Evolutionary conservation across 2,113 vertebrate genomes (phyloP).

Genomic region (Leptobrachium leishanense): DNA sequence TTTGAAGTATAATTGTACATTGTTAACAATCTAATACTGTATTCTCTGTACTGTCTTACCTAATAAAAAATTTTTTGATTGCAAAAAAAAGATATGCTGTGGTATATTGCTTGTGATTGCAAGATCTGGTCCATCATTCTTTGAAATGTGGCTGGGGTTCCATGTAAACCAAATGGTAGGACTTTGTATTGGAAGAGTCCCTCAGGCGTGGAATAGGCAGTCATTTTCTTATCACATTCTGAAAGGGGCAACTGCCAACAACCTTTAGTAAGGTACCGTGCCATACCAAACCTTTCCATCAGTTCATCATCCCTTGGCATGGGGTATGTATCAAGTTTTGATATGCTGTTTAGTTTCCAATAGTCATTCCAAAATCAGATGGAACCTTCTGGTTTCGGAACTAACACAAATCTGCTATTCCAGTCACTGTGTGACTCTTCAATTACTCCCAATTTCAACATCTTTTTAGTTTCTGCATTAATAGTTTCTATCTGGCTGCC

Average conservation of each 20-base stretch:
- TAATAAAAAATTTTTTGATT: too few species aligned
- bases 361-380: slow-evolving; percentile 49
- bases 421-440: slow-evolving; percentile 45
- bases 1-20: too few species aligned
- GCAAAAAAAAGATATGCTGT: too few species aligned
- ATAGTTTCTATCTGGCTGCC: background rate
- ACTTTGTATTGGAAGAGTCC: background rate
- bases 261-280: background rate
- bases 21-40: too few species aligned
- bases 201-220: background rate
- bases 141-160: background rate
- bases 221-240: background rate
- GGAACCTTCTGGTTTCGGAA: slow-evolving; percentile 40
- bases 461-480: slow-evolving; percentile 6
- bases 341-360: slow-evolving; percentile 24
- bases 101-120: too few species aligned
- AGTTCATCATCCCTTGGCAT: background rate
- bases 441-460: slow-evolving; percentile 44
- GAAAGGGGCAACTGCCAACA: background rate
- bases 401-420: slow-evolving; percentile 43
- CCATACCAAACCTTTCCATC: background rate
- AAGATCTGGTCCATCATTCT: background rate
- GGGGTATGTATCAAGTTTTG: background rate
- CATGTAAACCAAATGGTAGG: too few species aligned
- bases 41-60: too few species aligned